Conservation (phyloP, 2,797 vertebrate genomes). For the Hypotaenidia philippensis region DNA sequence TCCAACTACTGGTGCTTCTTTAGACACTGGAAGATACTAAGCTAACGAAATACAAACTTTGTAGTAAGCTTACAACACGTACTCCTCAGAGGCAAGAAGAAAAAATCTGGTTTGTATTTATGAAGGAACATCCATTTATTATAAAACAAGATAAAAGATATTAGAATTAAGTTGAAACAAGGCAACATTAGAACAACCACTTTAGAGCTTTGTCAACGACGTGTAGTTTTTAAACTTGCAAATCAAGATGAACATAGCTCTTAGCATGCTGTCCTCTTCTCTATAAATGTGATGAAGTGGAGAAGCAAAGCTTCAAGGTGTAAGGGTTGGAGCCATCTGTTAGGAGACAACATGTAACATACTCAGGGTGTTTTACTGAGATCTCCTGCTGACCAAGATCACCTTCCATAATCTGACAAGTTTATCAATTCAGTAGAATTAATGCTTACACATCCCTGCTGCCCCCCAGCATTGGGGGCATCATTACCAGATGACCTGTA, state of each 20-base stretch:
- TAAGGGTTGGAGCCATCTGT: conserved; percentile 92
- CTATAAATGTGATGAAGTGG: conserved; percentile 91
- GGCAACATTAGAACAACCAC: conserved; percentile 80
- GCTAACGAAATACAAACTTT: conserved; percentile 74
- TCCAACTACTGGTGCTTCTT: conserved; percentile 63
- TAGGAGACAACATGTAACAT: conserved; percentile 58
- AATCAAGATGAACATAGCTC: conserved; percentile 66
- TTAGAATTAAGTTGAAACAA: conserved; percentile 77
- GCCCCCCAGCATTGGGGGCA: too few species aligned
- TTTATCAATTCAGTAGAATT: not conserved
- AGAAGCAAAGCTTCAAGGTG: conserved; percentile 97
- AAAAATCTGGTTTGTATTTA: conserved; percentile 52
- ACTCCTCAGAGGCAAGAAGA: conserved; percentile 76
- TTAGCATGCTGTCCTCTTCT: conserved; percentile 77
- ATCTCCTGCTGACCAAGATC: not conserved
- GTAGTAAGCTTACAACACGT: conserved; percentile 74
- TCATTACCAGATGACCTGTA: not conserved
- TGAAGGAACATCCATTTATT: conserved; percentile 80
- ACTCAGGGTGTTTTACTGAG: not conserved
- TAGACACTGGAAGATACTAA: conserved; percentile 63
- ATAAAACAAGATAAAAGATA: conserved; percentile 79
- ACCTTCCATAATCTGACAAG: not conserved
- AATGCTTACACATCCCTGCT: not conserved
- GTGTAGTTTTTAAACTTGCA: conserved; percentile 77
- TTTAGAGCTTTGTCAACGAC: conserved; percentile 73